phyloP scores from a whole-genome alignment of 23 tunicate species.

The Styela plicata region DNA sequence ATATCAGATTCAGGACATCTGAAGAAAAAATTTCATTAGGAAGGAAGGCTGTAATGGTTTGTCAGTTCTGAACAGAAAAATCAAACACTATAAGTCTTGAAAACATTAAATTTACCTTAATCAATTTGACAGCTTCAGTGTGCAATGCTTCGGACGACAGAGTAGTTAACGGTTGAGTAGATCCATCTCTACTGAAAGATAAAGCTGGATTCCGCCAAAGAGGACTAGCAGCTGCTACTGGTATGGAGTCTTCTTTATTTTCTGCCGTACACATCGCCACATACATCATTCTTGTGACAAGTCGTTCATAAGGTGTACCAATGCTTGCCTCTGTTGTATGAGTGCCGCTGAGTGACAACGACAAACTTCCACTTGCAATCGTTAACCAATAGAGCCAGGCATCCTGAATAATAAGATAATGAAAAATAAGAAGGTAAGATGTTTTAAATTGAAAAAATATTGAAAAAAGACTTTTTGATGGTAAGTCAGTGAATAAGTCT shows the following conservation, averaged over 20 bases:
- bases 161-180: slow-evolving; percentile 53
- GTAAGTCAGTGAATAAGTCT: too few species aligned
- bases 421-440: too few species aligned
- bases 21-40: too few species aligned
- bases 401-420: too few species aligned
- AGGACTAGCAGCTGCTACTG: slow-evolving; percentile 23
- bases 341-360: not conserved
- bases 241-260: slow-evolving; percentile 1
- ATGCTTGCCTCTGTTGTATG: not conserved
- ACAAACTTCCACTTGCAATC: slow-evolving; percentile 32
- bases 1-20: too few species aligned
- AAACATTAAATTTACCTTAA: slow-evolving; percentile 68
- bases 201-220: slow-evolving; percentile 67
- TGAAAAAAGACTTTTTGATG: too few species aligned
- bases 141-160: slow-evolving; percentile 57
- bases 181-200: slow-evolving; percentile 45
- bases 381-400: slow-evolving; percentile 33
- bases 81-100: too few species aligned
- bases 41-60: too few species aligned
- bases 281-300: slow-evolving; percentile 38
- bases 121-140: slow-evolving; percentile 76
- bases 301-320: slow-evolving; percentile 45
- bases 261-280: slow-evolving; percentile 26
- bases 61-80: too few species aligned
- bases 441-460: too few species aligned